Evolutionary conservation across 2,888 invertebrate genomes (phyloP).

Genomic region (Sisyra terminalis): DNA sequence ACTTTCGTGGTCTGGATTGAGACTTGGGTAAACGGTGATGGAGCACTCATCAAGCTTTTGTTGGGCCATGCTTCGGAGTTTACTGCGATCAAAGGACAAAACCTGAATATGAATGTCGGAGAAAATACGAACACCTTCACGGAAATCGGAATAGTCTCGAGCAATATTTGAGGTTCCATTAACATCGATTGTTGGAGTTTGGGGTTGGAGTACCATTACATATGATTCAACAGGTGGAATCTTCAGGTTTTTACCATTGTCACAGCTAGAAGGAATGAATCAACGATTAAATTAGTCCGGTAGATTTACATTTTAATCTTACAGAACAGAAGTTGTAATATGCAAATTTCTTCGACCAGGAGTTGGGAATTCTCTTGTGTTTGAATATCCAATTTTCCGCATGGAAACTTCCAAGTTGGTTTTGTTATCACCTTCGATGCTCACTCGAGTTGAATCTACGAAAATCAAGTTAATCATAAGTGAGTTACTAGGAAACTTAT

Average conservation of each 20-base stretch:
- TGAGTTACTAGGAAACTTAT: no score
- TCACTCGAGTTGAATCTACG: conserved; percentile 68
- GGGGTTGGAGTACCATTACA: conserved; percentile 74
- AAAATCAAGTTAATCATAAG: conserved; percentile 12
- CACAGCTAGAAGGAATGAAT: conserved; percentile 37
- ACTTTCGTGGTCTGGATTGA: conserved; percentile 92
- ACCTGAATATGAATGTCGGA: conserved; percentile 67
- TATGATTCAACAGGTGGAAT: conserved; percentile 67
- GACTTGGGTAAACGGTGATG: conserved; percentile 83
- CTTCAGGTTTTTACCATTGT: conserved; percentile 53
- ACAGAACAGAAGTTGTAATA: conserved; percentile 65
- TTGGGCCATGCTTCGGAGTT: conserved; percentile 17
- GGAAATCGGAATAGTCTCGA: conserved; percentile 72
- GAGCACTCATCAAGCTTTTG: conserved; percentile 84
- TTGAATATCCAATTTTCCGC: conserved; percentile 79
- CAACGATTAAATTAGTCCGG: not conserved
- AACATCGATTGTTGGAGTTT: conserved; percentile 68
- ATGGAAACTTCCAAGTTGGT: conserved; percentile 77
- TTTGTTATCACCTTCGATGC: conserved; percentile 80
- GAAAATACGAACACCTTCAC: conserved; percentile 75
- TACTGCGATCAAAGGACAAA: conserved; percentile 20
- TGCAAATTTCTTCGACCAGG: conserved; percentile 81
- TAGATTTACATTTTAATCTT: conserved; percentile 19
- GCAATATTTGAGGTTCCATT: conserved; percentile 69
- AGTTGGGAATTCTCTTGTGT: conserved; percentile 83